Conservation (phyloP, 2,888 invertebrate genomes). For the Cheilosia vulpina region DNA sequence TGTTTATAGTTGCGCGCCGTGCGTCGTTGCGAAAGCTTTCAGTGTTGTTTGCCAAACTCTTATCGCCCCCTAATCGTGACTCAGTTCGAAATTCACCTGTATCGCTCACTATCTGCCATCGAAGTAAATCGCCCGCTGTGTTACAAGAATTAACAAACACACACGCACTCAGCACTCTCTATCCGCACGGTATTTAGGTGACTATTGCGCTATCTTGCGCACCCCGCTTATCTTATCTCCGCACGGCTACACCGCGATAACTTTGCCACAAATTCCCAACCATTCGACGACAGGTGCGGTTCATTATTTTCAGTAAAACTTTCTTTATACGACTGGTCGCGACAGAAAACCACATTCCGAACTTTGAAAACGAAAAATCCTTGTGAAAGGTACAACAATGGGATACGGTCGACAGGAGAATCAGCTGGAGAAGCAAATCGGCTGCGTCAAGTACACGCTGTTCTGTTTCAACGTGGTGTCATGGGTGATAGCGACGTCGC, state of each 20-base stretch:
- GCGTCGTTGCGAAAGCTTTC: constrained; percentile 44
- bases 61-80: constrained; percentile 48
- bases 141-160: constrained; percentile 43
- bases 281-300: constrained; percentile 67
- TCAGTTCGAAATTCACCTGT: constrained; percentile 60
- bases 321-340: constrained; percentile 20
- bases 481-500: constrained; percentile 91
- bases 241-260: constrained; percentile 28
- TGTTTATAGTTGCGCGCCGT: neutral
- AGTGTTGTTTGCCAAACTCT: constrained; percentile 34
- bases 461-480: constrained; percentile 92
- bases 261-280: constrained; percentile 43
- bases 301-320: constrained; percentile 50
- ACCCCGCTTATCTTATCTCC: constrained; percentile 63
- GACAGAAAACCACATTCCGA: constrained; percentile 31
- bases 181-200: constrained; percentile 37
- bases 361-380: constrained; percentile 60
- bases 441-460: constrained; percentile 91
- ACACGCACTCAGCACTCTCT: neutral
- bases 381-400: constrained; percentile 75
- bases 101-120: neutral
- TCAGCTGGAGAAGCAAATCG: constrained; percentile 90
- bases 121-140: constrained; percentile 21
- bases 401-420: constrained; percentile 80
- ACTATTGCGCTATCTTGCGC: constrained; percentile 51